Evolutionary conservation across 2,113 vertebrate species (phyloP).

Genomic region (Entelurus aequoreus): DNA sequence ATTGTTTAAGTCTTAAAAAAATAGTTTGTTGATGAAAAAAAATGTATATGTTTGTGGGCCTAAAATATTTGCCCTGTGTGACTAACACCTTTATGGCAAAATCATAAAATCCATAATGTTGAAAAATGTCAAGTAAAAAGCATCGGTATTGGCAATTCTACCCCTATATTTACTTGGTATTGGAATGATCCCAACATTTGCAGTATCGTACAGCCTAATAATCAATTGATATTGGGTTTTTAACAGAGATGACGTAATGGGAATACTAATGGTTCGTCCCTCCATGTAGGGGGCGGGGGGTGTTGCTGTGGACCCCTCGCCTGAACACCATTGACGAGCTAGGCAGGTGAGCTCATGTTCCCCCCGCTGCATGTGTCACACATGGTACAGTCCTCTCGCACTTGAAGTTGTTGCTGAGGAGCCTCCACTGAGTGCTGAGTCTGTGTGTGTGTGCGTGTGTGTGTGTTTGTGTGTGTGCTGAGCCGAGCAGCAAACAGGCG

Average conservation of each 20-base stretch:
- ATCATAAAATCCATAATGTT: too few species aligned
- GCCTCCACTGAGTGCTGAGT: constrained; percentile 46
- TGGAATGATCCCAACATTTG: too few species aligned
- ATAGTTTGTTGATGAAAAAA: too few species aligned
- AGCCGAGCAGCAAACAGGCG: constrained; percentile 46
- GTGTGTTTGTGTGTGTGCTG: constrained; percentile 10
- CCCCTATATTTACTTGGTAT: too few species aligned
- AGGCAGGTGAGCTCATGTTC: constrained; percentile 45
- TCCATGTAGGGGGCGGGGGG: constrained; percentile 30
- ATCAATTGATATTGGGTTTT: constrained; percentile 55
- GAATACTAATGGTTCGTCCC: constrained; percentile 45
- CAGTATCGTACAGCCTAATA: constrained; percentile 13
- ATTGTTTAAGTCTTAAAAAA: too few species aligned
- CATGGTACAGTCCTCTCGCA: constrained; percentile 72
- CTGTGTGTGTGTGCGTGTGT: neutral
- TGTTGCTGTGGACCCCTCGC: constrained; percentile 5
- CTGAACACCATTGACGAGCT: neutral
- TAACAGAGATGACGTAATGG: constrained; percentile 69
- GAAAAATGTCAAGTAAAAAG: too few species aligned
- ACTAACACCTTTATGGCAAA: too few species aligned
- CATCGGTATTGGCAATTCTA: too few species aligned
- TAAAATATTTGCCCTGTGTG: too few species aligned
- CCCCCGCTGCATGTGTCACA: constrained; percentile 18
- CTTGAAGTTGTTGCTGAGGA: constrained; percentile 76
- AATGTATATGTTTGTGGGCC: too few species aligned